Conservation (phyloP, 2,888 invertebrate species). For the Yponomeuta cagnagella region DNA sequence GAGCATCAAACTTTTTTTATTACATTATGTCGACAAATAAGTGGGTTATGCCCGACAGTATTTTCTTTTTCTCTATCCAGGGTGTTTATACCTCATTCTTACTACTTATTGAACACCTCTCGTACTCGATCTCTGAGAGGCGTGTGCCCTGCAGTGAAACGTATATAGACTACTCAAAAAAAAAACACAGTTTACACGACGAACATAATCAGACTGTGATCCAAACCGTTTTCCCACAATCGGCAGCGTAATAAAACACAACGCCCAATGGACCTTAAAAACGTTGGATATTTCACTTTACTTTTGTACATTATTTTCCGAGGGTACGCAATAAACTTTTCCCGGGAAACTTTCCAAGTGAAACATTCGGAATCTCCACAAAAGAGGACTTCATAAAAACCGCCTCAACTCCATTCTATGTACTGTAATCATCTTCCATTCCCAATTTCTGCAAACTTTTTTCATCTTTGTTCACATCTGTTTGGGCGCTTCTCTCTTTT, state of each 20-base stretch:
- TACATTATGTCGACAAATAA: no score
- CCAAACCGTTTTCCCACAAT: constrained; percentile 20
- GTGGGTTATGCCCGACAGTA: no score
- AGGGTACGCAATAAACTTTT: constrained; percentile 46
- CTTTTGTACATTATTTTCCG: constrained; percentile 41
- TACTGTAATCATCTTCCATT: constrained; percentile 70
- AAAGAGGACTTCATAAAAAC: constrained; percentile 65
- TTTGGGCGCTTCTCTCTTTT: constrained; percentile 45
- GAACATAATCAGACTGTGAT: background rate
- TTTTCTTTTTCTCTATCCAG: no score
- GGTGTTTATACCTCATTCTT: no score
- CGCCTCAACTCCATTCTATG: constrained; percentile 64
- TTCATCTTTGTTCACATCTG: constrained; percentile 73
- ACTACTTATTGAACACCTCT: no score
- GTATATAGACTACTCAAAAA: background rate
- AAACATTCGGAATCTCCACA: constrained; percentile 66
- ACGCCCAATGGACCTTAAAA: constrained; percentile 37
- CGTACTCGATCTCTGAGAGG: no score
- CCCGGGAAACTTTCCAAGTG: constrained; percentile 42
- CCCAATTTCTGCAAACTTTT: constrained; percentile 66
- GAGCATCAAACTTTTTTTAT: no score
- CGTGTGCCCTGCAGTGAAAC: background rate
- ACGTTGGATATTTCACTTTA: constrained; percentile 43
- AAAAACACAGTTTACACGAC: no score
- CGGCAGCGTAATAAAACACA: constrained; percentile 47